Evolutionary conservation across 2,888 invertebrate species (phyloP).

Genomic region (Lymantria dispar): DNA sequence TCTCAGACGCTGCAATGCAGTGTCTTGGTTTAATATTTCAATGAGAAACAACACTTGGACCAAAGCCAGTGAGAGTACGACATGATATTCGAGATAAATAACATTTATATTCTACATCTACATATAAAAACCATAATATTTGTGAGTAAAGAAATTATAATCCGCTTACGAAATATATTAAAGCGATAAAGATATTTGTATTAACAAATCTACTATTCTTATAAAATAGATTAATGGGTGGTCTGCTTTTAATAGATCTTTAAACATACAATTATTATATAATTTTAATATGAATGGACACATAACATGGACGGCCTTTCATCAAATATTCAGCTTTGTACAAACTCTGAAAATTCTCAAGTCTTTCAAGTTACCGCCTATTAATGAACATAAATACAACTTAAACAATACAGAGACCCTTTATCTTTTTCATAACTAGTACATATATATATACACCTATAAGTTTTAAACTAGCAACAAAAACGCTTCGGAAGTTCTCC

Average conservation of each 20-base stretch:
- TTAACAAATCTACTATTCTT: conserved; percentile 4
- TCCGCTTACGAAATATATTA: neutral
- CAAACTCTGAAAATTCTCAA: conserved; percentile 3
- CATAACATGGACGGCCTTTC: neutral
- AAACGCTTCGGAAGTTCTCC: conserved; percentile 55
- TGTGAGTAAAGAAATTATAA: neutral
- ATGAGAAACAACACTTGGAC: conserved; percentile 74
- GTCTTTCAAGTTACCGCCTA: conserved; percentile 14
- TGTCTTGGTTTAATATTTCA: conserved; percentile 81
- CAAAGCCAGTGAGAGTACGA: conserved; percentile 56
- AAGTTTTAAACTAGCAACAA: conserved; percentile 53
- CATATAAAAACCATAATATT: conserved; percentile 1
- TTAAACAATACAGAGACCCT: conserved; percentile 27
- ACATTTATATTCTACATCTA: conserved; percentile 21
- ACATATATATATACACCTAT: conserved; percentile 42
- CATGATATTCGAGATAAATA: conserved; percentile 38
- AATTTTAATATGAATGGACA: too few species aligned
- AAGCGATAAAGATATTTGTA: conserved; percentile 1
- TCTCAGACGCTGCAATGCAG: conserved; percentile 69
- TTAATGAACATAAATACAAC: conserved; percentile 29
- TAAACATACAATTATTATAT: too few species aligned
- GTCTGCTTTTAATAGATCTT: neutral
- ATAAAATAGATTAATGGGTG: neutral
- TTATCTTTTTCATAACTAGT: conserved; percentile 35
- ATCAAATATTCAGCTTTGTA: conserved; percentile 2